These are phyloP conservation scores for Montifringilla adamsi DNA, from an alignment of 2,113 vertebrate genomes.

Conservation along the genomic window DNA sequence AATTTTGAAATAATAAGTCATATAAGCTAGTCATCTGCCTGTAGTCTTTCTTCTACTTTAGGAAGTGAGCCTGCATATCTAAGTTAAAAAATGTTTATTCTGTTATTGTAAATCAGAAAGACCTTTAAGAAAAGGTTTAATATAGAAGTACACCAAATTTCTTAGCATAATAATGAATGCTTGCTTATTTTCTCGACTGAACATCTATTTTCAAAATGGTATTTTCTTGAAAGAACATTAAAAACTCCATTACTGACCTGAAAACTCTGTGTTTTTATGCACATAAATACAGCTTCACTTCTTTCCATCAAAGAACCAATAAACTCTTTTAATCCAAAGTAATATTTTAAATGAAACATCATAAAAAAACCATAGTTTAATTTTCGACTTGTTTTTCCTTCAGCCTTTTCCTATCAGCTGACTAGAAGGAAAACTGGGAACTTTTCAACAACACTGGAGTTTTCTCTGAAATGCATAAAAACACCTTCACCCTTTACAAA, in stretches of 20 bases:
- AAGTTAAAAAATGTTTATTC: background rate
- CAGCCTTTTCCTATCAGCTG: background rate
- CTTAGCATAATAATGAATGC: background rate
- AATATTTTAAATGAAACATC: background rate
- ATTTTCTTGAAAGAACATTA: background rate
- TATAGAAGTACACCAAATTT: background rate
- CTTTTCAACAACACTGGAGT: background rate
- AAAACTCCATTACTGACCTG: background rate
- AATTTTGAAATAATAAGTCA: background rate
- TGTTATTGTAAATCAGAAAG: background rate
- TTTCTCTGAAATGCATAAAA: background rate
- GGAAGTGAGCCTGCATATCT: background rate
- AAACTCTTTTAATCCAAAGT: background rate
- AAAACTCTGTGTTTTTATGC: background rate
- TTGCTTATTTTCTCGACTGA: background rate
- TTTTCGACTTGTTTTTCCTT: background rate
- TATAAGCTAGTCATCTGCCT: background rate
- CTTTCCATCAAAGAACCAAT: background rate
- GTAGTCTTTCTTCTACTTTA: background rate
- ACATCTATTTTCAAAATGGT: background rate
- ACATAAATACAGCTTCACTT: background rate
- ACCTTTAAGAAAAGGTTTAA: background rate
- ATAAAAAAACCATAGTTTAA: rapidly evolving
- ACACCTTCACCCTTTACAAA: rapidly evolving
- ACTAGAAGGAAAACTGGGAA: background rate